Percentiles rank a stretch among this genome's conserved stretches.
Conservation (phyloP, 2,797 vertebrate species). For the Allobates femoralis region DNA sequence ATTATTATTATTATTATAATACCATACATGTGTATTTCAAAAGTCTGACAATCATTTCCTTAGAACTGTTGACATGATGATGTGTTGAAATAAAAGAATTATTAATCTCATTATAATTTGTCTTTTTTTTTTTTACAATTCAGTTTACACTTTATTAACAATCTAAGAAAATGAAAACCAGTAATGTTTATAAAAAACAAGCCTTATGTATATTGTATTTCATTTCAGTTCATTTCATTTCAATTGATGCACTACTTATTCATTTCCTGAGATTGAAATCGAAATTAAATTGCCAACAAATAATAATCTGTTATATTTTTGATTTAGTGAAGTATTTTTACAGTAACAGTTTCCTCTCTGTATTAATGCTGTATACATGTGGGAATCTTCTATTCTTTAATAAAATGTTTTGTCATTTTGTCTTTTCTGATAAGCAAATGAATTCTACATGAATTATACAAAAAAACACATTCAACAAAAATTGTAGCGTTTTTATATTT, state of each 20-base stretch:
- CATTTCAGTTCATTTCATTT: slow-evolving; percentile 26
- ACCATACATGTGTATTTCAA: background rate
- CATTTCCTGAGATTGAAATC: slow-evolving; percentile 48
- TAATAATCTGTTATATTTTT: slow-evolving; percentile 39
- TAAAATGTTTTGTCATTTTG: slow-evolving; percentile 30
- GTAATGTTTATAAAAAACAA: background rate
- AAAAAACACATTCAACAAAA: too few species aligned
- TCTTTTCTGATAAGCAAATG: slow-evolving; percentile 1
- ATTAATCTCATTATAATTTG: background rate
- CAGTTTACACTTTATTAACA: slow-evolving; percentile 45
- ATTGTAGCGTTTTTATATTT: too few species aligned
- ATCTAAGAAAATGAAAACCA: slow-evolving; percentile 3
- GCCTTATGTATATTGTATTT: slow-evolving; percentile 31
- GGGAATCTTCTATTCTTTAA: slow-evolving; percentile 4
- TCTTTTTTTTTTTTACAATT: slow-evolving; percentile 34
- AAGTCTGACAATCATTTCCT: slow-evolving; percentile 4
- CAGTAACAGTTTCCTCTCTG: background rate
- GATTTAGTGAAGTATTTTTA: slow-evolving; percentile 45
- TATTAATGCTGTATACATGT: background rate
- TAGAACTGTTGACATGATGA: background rate
- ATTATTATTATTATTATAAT: too few species aligned
- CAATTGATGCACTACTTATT: slow-evolving; percentile 21
- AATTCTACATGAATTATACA: too few species aligned
- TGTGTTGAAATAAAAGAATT: background rate
- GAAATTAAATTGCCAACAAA: slow-evolving; percentile 53